These are phyloP conservation scores for Ophion costatus DNA, from an alignment of 2,888 invertebrate genomes.

Conservation along the genomic window DNA sequence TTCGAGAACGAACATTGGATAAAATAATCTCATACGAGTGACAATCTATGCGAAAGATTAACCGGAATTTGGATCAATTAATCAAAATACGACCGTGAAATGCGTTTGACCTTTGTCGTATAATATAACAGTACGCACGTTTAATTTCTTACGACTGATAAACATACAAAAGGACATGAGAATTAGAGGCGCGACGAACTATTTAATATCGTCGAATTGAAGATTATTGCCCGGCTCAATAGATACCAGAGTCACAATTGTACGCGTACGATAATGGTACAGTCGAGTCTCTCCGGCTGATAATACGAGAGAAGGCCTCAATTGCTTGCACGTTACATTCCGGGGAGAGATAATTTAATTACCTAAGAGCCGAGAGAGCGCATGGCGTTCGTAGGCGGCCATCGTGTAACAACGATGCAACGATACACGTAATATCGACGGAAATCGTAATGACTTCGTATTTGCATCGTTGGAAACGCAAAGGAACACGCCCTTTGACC, in stretches of 20 bases:
- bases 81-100: background rate
- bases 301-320: slow-evolving; percentile 37
- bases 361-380: slow-evolving; percentile 41
- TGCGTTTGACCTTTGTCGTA: background rate
- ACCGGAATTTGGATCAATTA: no score
- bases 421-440: slow-evolving; percentile 18
- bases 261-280: slow-evolving; percentile 9
- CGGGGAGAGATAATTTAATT: slow-evolving; percentile 55
- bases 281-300: slow-evolving; percentile 16
- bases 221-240: slow-evolving; percentile 63
- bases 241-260: slow-evolving; percentile 40
- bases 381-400: slow-evolving; percentile 13
- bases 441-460: slow-evolving; percentile 46
- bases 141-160: slow-evolving; percentile 1
- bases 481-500: slow-evolving; percentile 3
- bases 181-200: slow-evolving; percentile 30
- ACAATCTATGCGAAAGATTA: no score
- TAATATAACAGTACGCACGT: background rate
- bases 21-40: no score
- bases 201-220: slow-evolving; percentile 58
- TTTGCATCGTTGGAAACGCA: slow-evolving; percentile 42
- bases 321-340: slow-evolving; percentile 61
- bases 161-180: slow-evolving; percentile 5
- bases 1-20: no score
- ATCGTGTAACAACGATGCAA: background rate